Evolutionary conservation across 2,797 vertebrate species (phyloP), one percentile per base, ranked within the genome.

Genomic region (Sebastiscus tertius): DNA sequence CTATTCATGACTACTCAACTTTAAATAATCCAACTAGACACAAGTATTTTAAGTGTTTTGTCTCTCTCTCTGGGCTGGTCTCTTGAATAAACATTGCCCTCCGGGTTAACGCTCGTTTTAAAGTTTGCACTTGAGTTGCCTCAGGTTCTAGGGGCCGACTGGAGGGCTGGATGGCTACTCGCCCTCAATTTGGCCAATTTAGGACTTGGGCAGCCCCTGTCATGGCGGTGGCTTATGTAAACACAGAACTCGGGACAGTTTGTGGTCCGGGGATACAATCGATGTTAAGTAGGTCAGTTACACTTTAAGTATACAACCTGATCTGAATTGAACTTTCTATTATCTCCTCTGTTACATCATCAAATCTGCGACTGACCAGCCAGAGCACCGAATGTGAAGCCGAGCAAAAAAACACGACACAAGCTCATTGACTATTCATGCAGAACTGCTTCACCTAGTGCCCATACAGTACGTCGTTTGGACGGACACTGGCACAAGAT

Each of bases 11-110:
- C 14, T 58, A 70, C 56, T 77, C 79, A 77, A 58, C 78, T 86
- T 76, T 54, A 81, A 89, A 72, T 87, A 86, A 85, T 60, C 34
- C 10, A 77, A 73, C 16, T 8, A 56, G 85, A 90, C 83, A 80
- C 11, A 52, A 56, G 60, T 39, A 59, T 83, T 84, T 0, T 42
- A 64, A 72, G 22, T 10, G 31, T 49, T 73, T 39, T 10, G 9
- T 24, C 18, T 34, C 31, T 22, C 55, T 68, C 22, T 72, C 55
- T 69, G 26, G 22, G 42, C 62, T 77, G 64, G 36, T 58, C 49
- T 46, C 2, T n/a, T 64, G 27, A 74, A 88, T 68, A 24, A 72
- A 13, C 29, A 33, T 29, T 16, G 6, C 31, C 71, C 64, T 72
- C 58, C n/a, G 73, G 61, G 55, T 75, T 59, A 69, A 52, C 27